These are phyloP conservation scores for Hippolais icterina DNA, from an alignment of 2,113 vertebrate genomes.

Conservation along the genomic window DNA sequence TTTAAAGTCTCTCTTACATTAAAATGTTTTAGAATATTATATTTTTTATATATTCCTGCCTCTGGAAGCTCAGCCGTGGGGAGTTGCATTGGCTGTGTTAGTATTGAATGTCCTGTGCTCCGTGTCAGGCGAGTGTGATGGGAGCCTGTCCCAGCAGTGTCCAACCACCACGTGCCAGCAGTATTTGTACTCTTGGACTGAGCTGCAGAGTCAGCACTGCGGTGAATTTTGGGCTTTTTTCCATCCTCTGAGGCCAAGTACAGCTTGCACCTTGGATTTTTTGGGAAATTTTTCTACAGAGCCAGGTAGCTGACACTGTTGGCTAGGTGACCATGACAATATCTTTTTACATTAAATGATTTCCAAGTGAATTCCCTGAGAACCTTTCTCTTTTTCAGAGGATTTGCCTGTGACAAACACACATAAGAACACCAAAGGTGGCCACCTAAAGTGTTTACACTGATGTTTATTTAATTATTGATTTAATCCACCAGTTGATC, in stretches of 20 bases:
- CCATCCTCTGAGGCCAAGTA: not conserved
- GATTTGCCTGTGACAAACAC: not conserved
- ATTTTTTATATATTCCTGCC: not conserved
- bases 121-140: accelerated
- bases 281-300: not conserved
- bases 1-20: not conserved
- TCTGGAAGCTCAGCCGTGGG: accelerated
- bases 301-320: not conserved
- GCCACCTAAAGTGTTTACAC: not conserved
- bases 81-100: not conserved
- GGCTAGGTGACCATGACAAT: not conserved
- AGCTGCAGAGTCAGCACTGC: not conserved
- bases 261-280: not conserved
- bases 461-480: not conserved
- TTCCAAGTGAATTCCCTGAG: not conserved
- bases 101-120: accelerated
- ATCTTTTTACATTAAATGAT: not conserved
- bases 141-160: not conserved
- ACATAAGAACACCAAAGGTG: not conserved
- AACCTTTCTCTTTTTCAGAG: not conserved
- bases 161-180: not conserved
- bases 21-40: not conserved
- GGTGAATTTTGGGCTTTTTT: not conserved
- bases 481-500: not conserved
- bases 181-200: not conserved